Evolutionary conservation across 2,888 invertebrate genomes (phyloP).

Genomic region (Galeopsomyia nigrocyanea): DNA sequence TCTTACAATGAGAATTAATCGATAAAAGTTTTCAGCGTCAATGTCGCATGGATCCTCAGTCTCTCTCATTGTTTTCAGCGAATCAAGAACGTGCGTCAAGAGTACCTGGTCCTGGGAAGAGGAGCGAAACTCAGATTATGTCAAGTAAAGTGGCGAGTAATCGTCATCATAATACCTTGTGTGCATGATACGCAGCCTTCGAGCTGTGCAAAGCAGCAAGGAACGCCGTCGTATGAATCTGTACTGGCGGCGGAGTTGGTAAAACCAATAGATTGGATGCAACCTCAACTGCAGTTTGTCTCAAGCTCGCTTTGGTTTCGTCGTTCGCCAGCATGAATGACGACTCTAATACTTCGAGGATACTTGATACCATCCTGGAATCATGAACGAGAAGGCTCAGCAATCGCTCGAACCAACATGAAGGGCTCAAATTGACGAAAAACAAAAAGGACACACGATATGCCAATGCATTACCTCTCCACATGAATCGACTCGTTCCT

Average conservation of each 20-base stretch:
- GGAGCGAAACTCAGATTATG: background rate
- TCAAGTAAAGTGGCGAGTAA: too few species aligned
- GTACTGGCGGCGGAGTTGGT: slow-evolving; percentile 80
- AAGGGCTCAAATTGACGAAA: too few species aligned
- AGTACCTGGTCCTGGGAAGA: slow-evolving; percentile 83
- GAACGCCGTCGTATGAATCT: slow-evolving; percentile 85
- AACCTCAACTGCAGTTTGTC: slow-evolving; percentile 75
- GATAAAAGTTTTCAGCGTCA: slow-evolving; percentile 92
- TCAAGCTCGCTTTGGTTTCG: slow-evolving; percentile 69
- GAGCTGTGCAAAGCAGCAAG: slow-evolving; percentile 84
- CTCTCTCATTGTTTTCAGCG: slow-evolving; percentile 77
- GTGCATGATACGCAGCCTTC: slow-evolving; percentile 83
- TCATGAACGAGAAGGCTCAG: too few species aligned
- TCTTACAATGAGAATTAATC: slow-evolving; percentile 85
- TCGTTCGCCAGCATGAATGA: slow-evolving; percentile 74
- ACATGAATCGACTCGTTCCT: slow-evolving; percentile 65
- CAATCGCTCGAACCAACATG: too few species aligned
- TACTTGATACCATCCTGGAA: slow-evolving; percentile 74
- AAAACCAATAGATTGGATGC: slow-evolving; percentile 77
- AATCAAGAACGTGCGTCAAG: slow-evolving; percentile 80
- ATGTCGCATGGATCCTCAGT: slow-evolving; percentile 77
- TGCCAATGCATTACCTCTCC: slow-evolving; percentile 62
- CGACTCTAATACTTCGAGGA: slow-evolving; percentile 82
- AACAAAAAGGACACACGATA: background rate
- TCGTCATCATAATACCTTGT: slow-evolving; percentile 75